Conservation (phyloP, 2,113 vertebrate species). For the Aix galericulata region DNA sequence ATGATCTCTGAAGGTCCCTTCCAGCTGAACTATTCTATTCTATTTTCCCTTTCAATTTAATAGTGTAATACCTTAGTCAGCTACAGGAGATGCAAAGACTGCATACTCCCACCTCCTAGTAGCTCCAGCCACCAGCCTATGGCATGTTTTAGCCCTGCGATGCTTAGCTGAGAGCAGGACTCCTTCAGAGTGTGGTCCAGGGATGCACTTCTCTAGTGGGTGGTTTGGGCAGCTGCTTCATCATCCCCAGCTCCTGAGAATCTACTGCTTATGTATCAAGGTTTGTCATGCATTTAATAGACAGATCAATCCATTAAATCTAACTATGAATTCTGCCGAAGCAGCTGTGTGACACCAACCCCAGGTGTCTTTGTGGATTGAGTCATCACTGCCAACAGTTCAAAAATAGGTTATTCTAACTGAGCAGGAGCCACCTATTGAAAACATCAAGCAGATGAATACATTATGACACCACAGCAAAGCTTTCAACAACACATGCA, state of each 20-base stretch:
- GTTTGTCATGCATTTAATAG: neutral
- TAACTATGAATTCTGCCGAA: neutral
- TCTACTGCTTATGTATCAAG: rapidly evolving
- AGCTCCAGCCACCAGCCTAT: neutral
- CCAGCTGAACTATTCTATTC: neutral
- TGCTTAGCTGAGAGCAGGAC: neutral
- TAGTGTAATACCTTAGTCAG: neutral
- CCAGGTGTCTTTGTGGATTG: neutral
- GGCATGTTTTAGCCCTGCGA: neutral
- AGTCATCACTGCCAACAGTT: neutral
- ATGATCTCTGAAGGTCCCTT: neutral
- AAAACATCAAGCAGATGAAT: neutral
- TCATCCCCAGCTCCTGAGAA: neutral
- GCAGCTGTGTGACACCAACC: neutral
- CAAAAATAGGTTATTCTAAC: neutral
- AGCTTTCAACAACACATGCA: neutral
- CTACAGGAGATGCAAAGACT: neutral
- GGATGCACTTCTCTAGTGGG: neutral
- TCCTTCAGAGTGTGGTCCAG: neutral
- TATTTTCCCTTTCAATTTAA: neutral
- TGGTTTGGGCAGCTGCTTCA: neutral
- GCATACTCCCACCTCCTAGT: neutral
- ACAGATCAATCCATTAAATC: neutral
- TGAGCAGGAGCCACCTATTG: neutral
- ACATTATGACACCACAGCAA: neutral